Evolutionary conservation across 2,113 vertebrate genomes (phyloP).

Genomic region (Gavialis gangeticus): DNA sequence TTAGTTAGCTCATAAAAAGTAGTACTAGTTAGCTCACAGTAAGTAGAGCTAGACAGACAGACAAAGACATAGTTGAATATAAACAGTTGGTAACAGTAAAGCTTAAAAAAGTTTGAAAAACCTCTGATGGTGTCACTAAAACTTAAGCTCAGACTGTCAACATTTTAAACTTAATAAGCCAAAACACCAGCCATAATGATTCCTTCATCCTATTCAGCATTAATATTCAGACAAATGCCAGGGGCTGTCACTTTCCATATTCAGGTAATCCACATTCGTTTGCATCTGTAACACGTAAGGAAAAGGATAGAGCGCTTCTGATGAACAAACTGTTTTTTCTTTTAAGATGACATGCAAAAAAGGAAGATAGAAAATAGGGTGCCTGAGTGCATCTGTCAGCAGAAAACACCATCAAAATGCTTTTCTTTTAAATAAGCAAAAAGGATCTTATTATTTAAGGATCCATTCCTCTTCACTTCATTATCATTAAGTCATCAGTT

Average conservation of each 20-base stretch:
- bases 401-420: conserved; percentile 55
- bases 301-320: conserved; percentile 27
- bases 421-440: conserved; percentile 54
- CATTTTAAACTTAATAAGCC: conserved; percentile 64
- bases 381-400: conserved; percentile 36
- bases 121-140: conserved; percentile 48
- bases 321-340: conserved; percentile 50
- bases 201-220: conserved; percentile 50
- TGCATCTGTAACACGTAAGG: conserved; percentile 46
- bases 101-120: conserved; percentile 64
- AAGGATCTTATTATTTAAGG: conserved; percentile 52
- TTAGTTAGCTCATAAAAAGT: background rate
- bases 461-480: conserved; percentile 53
- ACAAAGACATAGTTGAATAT: conserved; percentile 35
- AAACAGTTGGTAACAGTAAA: conserved; percentile 40
- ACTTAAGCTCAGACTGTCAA: conserved; percentile 49
- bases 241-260: conserved; percentile 59
- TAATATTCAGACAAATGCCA: conserved; percentile 52
- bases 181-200: conserved; percentile 55
- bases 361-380: conserved; percentile 14
- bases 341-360: conserved; percentile 52
- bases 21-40: background rate
- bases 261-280: conserved; percentile 64
- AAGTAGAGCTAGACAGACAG: background rate
- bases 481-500: conserved; percentile 10